These are phyloP conservation scores for Gavia stellata DNA, from an alignment of 2,113 vertebrate species.

Conservation along the genomic window DNA sequence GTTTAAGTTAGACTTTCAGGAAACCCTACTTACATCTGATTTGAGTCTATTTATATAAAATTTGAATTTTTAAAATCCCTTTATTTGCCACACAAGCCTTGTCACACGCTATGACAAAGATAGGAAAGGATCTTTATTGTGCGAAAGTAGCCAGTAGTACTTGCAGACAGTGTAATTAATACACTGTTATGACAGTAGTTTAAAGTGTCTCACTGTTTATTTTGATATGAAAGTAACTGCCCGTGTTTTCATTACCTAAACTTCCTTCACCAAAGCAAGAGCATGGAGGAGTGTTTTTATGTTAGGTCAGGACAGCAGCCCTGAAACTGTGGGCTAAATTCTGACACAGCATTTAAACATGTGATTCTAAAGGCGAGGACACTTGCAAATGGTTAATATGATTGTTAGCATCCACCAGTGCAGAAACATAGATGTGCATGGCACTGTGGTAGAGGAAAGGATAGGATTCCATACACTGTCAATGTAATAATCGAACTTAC, in stretches of 20 bases:
- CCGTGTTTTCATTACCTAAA: background rate
- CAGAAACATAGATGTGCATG: background rate
- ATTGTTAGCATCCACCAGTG: background rate
- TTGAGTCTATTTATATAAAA: background rate
- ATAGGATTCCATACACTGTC: background rate
- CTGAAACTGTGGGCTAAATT: background rate
- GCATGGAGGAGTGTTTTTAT: fast-evolving
- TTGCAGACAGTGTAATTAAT: background rate
- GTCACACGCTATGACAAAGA: background rate
- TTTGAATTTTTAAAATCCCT: background rate
- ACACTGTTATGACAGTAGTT: background rate
- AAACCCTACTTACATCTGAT: background rate
- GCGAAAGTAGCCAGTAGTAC: background rate
- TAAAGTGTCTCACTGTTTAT: background rate
- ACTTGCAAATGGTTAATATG: background rate
- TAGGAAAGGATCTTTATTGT: background rate
- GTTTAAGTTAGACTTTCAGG: background rate
- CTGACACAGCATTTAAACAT: background rate
- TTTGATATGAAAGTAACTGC: background rate
- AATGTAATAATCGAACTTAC: background rate
- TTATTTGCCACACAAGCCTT: background rate
- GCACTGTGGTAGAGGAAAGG: background rate
- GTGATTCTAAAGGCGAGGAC: background rate
- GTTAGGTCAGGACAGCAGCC: background rate
- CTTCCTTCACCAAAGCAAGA: background rate